Percentiles rank a stretch among this genome's conserved stretches.
These are phyloP conservation scores for Aythya baeri DNA, from an alignment of 2,113 vertebrate species.

Conservation along the genomic window DNA sequence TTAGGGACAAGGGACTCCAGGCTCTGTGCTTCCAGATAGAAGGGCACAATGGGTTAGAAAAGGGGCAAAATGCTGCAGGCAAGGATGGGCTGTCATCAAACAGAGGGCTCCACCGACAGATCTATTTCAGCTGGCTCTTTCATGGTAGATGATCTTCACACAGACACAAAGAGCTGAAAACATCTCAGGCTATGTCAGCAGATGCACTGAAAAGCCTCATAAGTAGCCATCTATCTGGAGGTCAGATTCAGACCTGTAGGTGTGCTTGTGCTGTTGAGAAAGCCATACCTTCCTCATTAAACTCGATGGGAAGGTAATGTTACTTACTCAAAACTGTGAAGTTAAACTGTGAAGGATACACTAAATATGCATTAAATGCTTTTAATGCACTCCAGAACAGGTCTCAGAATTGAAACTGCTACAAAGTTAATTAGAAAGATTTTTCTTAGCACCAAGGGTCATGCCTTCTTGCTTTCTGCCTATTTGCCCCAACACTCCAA, in stretches of 20 bases:
- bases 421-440: slow-evolving; percentile 39
- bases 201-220: not conserved
- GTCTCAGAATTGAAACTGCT: not conserved
- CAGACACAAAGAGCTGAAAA: fast-evolving
- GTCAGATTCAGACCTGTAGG: not conserved
- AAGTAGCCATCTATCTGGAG: not conserved
- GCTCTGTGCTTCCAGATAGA: not conserved
- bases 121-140: not conserved
- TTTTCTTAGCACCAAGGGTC: slow-evolving; percentile 1
- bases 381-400: not conserved
- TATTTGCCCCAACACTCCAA: slow-evolving; percentile 9
- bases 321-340: not conserved
- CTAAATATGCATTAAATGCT: not conserved
- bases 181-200: not conserved
- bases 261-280: not conserved
- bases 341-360: not conserved
- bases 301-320: not conserved
- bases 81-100: not conserved
- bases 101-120: not conserved
- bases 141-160: not conserved
- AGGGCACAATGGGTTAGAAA: not conserved
- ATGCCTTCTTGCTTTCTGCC: not conserved
- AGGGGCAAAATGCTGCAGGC: not conserved
- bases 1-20: not conserved
- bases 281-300: not conserved